A percentile compares a stretch with the other conserved stretches of the same genome.
These are phyloP conservation scores for Ormyrus thymus DNA, from an alignment of 2,888 invertebrate genomes.

Conservation along the genomic window DNA sequence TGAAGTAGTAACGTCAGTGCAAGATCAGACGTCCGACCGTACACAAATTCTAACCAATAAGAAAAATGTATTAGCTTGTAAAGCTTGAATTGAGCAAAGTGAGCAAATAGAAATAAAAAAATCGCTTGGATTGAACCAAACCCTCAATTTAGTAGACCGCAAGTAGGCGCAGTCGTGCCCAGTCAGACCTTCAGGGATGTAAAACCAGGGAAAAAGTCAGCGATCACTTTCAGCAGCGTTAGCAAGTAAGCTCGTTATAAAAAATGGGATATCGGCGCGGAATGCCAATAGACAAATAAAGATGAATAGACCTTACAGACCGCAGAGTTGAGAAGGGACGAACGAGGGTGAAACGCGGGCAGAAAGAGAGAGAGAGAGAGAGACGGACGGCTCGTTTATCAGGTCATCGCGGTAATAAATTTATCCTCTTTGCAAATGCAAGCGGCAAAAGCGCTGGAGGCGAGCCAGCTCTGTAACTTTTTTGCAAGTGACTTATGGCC, in stretches of 20 bases:
- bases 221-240: neutral
- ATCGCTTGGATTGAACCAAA: too few relatives aligned
- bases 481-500: slow-evolving; percentile 63
- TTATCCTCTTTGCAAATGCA: slow-evolving; percentile 64
- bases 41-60: too few relatives aligned
- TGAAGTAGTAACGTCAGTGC: too few relatives aligned
- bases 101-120: too few relatives aligned
- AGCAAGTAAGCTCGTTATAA: slow-evolving; percentile 11
- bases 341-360: neutral
- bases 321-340: neutral
- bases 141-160: too few relatives aligned
- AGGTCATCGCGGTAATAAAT: slow-evolving; percentile 66
- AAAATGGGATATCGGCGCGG: neutral
- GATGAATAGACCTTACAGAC: slow-evolving; percentile 23
- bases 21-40: too few relatives aligned
- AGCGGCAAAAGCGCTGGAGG: slow-evolving; percentile 63
- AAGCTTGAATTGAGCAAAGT: too few relatives aligned
- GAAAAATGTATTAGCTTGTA: too few relatives aligned
- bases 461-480: slow-evolving; percentile 64
- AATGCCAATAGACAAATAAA: slow-evolving; percentile 40
- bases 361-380: neutral
- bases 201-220: too few relatives aligned
- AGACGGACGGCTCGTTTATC: slow-evolving; percentile 61
- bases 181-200: too few relatives aligned
- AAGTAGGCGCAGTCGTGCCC: too few relatives aligned